phyloP scores from a whole-genome alignment of 2,113 vertebrate species.

The Rhipidura dahli region DNA sequence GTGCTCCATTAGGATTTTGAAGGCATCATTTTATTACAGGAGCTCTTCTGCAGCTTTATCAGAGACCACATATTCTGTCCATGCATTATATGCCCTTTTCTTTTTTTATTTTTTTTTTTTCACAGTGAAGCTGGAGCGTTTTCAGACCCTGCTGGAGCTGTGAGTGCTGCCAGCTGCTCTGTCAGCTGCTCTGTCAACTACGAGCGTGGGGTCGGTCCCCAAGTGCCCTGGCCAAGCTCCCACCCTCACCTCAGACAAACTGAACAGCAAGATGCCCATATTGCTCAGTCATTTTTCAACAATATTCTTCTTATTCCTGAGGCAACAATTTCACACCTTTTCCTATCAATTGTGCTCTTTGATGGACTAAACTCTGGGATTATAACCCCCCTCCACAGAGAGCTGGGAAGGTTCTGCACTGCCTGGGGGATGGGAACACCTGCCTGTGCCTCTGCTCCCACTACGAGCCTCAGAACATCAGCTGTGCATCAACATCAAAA shows the following conservation, averaged over 20 bases:
- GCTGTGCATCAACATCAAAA: background rate
- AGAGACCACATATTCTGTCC: background rate
- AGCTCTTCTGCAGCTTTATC: background rate
- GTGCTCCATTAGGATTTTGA: background rate
- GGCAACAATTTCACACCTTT: background rate
- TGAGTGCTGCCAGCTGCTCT: background rate
- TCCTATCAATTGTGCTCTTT: rapidly evolving
- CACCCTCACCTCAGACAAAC: background rate
- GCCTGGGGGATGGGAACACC: too few relatives aligned
- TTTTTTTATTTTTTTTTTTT: background rate
- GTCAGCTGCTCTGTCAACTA: background rate
- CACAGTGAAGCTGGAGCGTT: background rate
- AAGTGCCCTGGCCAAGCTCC: background rate
- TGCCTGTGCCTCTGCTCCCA: background rate
- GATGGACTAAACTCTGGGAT: rapidly evolving
- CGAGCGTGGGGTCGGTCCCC: rapidly evolving
- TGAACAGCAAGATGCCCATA: background rate
- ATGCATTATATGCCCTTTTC: rapidly evolving
- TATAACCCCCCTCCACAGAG: rapidly evolving
- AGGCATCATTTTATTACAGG: background rate
- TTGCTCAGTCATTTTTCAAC: background rate
- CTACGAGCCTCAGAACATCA: background rate
- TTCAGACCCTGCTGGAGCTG: background rate
- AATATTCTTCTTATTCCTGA: background rate
- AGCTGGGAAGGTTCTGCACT: background rate